Percentiles rank a stretch among this genome's conserved stretches.
phyloP scores from a whole-genome alignment of 2,888 invertebrate genomes.

The Aspidiotus rigidus region DNA sequence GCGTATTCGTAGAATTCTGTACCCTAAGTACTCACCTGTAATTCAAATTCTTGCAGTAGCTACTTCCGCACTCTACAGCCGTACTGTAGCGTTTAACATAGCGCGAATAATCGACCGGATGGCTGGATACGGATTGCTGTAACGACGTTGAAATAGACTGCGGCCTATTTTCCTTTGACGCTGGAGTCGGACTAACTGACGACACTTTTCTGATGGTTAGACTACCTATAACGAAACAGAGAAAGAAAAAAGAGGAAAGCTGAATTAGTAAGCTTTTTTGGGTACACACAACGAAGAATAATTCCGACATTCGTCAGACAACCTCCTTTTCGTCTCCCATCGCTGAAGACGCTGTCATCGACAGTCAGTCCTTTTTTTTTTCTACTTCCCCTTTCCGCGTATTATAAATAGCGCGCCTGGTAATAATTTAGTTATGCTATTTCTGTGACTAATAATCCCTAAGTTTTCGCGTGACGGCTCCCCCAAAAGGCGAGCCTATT shows the following conservation, averaged over 20 bases:
- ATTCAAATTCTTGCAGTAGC: conserved; percentile 77
- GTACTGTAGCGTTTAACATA: conserved; percentile 78
- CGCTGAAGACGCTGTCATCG: no score
- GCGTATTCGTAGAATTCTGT: neutral
- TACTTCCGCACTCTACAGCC: conserved; percentile 71
- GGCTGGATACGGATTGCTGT: conserved; percentile 25
- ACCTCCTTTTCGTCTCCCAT: no score
- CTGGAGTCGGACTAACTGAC: conserved; percentile 21
- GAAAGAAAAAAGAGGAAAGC: no score
- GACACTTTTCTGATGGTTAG: conserved; percentile 28
- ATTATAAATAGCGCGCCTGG: no score
- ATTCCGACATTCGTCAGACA: no score
- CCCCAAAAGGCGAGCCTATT: no score
- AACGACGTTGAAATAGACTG: conserved; percentile 16
- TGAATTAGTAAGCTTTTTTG: no score
- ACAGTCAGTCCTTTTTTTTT: no score
- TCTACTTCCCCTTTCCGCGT: no score
- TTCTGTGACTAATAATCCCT: conserved; percentile 13
- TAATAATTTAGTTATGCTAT: neutral
- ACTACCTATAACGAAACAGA: conserved; percentile 9
- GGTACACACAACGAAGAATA: no score
- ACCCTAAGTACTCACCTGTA: conserved; percentile 49
- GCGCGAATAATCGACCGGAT: conserved; percentile 63
- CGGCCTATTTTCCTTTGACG: conserved; percentile 30
- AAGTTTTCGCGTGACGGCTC: neutral